A percentile compares a stretch with the other conserved stretches of the same genome.
phyloP scores from a whole-genome alignment of 2,797 vertebrate species.

The Tolypeutes matacus region DNA sequence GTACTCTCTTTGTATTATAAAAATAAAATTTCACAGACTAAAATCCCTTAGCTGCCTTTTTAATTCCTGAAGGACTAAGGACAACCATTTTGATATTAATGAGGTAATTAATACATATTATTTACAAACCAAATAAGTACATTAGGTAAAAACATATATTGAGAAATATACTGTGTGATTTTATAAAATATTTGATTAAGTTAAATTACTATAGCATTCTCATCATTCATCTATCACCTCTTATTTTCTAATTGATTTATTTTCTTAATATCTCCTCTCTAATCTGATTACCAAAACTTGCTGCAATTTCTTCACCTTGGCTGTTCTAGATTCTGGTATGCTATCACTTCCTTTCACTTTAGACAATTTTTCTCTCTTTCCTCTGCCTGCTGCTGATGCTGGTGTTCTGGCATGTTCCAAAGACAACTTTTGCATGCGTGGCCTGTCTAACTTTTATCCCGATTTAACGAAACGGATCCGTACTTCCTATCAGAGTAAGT shows the following conservation, averaged over 20 bases:
- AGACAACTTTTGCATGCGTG: conserved; percentile 99
- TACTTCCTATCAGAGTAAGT: conserved; percentile 99
- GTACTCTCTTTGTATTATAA: conserved; percentile 43
- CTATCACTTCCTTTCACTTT: conserved; percentile 93
- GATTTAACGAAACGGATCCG: conserved; percentile 99
- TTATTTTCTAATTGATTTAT: conserved; percentile 84
- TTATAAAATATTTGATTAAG: conserved; percentile 63
- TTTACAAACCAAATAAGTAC: conserved; percentile 60
- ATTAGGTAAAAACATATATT: conserved; percentile 41
- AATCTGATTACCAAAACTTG: conserved; percentile 86
- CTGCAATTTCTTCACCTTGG: conserved; percentile 87
- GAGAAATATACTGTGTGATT: conserved; percentile 50
- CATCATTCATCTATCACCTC: conserved; percentile 85
- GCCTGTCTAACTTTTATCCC: conserved; percentile 99
- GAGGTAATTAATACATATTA: conserved; percentile 34
- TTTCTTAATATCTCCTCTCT: conserved; percentile 83
- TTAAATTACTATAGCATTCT: conserved; percentile 85
- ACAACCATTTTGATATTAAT: conserved; percentile 46
- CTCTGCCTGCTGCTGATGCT: conserved; percentile 92
- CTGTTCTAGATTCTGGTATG: conserved; percentile 89
- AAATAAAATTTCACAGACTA: conserved; percentile 40
- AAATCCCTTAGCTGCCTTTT: conserved; percentile 35
- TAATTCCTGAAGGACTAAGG: conserved; percentile 60
- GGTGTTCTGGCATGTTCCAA: conserved; percentile 98
- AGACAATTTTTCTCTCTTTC: conserved; percentile 94